Evolutionary conservation across 2,888 invertebrate species (phyloP).

Genomic region (Chloroclysta siterata): DNA sequence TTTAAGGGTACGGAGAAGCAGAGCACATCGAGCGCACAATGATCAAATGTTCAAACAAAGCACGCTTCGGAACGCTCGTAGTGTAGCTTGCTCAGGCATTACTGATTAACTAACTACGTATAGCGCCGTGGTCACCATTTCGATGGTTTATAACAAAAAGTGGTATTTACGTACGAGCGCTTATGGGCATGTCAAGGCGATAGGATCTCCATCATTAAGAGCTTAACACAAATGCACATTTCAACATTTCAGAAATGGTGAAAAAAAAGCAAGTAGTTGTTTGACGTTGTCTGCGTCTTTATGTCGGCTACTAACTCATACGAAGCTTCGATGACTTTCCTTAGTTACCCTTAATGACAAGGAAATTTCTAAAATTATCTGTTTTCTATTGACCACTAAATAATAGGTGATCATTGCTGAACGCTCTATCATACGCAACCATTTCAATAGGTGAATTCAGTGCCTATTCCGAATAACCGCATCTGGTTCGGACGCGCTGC

Average conservation of each 20-base stretch:
- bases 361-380: not conserved
- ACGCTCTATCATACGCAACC: constrained; percentile 58
- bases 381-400: not conserved
- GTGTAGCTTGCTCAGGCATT: not conserved
- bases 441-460: constrained; percentile 61
- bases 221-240: too few species aligned
- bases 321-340: not conserved
- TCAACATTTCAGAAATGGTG: too few species aligned
- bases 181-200: too few species aligned
- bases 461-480: constrained; percentile 65
- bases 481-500: constrained; percentile 75
- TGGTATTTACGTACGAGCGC: too few species aligned
- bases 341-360: not conserved
- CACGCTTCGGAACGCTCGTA: not conserved
- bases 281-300: too few species aligned
- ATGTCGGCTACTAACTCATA: not conserved
- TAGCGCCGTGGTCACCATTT: not conserved
- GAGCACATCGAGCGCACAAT: constrained; percentile 6
- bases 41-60: constrained; percentile 6
- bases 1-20: not conserved
- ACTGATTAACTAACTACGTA: not conserved
- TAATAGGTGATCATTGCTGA: constrained; percentile 7
- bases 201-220: too few species aligned
- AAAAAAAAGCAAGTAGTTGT: too few species aligned
- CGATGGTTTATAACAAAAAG: too few species aligned